Evolutionary conservation across 2,797 vertebrate genomes (phyloP), one percentile per base, ranked within the genome.

Genomic region (Enteromius treurensis): DNA sequence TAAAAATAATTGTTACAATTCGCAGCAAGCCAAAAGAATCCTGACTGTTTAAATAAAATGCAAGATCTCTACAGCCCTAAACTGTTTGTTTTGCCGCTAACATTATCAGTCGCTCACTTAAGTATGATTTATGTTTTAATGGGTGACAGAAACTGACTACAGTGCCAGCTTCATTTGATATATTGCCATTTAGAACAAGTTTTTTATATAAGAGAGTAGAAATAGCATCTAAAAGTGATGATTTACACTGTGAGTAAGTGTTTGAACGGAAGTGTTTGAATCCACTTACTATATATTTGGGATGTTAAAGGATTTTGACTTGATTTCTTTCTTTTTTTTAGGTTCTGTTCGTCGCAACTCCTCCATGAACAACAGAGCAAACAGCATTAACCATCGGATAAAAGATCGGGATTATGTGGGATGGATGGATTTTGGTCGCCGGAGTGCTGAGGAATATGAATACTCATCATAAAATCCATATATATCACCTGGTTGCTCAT

Each of bases 381-480:
- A 93, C 84, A 95, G 94, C 53, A 89, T 94, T 86, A 96, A 92
- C 60, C 97, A 98, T 88, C 96, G 95, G 93, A 97, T 98, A 96
- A 96, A 94, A 65, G 97, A 98, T 93, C 95, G 97, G 89, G 97
- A 99, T 93, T 99, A 99, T 92, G 89, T 96, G 93, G 98, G 97
- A 80, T 99, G 98, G 98, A 99, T 99, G 97, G 98, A 99, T 91
- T 99, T 99, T 64, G 97, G 98, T 45, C 96, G 97, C 14, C 96
- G 97, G 87, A 99, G 96, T 14, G 96, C 96, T 17, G 97, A 99
- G 90, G 97, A 99, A 87, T 98, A 98, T 0, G 97, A 98, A 51
- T 98, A 98, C 79, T 95, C 96, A 74, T 97, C 96, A 47, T 98
- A 95, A 95, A 85, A 87, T 85, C 87, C 82, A 88, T 58, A 90